Percentiles rank a stretch among this genome's conserved stretches.
These are phyloP conservation scores for Pelobates fuscus DNA, from an alignment of 2,113 vertebrate genomes.

Conservation along the genomic window DNA sequence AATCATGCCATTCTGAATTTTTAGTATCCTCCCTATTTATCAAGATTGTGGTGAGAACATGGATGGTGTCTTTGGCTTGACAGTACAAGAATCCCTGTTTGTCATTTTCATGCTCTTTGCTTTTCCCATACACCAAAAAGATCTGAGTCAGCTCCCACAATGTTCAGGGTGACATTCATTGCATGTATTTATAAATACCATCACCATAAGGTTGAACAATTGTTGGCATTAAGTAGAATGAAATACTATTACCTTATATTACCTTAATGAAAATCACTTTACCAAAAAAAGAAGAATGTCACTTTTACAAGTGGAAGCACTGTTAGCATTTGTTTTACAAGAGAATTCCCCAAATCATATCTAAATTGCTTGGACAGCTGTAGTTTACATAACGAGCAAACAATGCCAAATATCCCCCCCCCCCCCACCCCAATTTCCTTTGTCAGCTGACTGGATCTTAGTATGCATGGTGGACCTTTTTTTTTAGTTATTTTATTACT, in stretches of 20 bases:
- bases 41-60: too few relatives aligned
- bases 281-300: constrained; percentile 81
- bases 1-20: too few relatives aligned
- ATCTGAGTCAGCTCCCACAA: constrained; percentile 71
- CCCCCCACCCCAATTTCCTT: constrained; percentile 76
- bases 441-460: constrained; percentile 80
- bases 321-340: constrained; percentile 81
- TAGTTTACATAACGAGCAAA: constrained; percentile 84
- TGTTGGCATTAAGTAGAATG: constrained; percentile 77
- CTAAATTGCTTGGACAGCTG: constrained; percentile 85
- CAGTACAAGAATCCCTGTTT: neutral
- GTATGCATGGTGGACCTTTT: constrained; percentile 81
- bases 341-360: constrained; percentile 85
- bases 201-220: constrained; percentile 82
- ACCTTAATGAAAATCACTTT: constrained; percentile 83
- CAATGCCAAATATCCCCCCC: constrained; percentile 77
- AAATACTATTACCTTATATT: constrained; percentile 81
- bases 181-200: constrained; percentile 76
- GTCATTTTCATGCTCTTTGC: constrained; percentile 28
- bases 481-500: constrained; percentile 81
- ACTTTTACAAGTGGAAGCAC: constrained; percentile 80
- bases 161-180: constrained; percentile 70
- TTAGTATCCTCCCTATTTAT: too few relatives aligned
- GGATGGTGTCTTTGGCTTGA: constrained; percentile 11
- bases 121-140: constrained; percentile 58